phyloP scores from a whole-genome alignment of 1,140 invertebrate genomes.

The Hypothenemus hampei region DNA sequence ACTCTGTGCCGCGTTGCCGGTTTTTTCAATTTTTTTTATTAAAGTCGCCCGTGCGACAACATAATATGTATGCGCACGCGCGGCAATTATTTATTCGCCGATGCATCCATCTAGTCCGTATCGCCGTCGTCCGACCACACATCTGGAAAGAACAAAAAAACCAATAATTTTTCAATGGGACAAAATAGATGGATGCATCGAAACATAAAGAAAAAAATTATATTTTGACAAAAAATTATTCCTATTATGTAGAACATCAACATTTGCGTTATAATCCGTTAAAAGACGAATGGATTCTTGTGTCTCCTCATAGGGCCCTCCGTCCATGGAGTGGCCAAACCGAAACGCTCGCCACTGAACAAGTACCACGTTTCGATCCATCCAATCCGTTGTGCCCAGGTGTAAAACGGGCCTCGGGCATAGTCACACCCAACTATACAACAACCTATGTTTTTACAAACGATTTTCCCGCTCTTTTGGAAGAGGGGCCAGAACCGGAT shows the following conservation, averaged over 20 bases:
- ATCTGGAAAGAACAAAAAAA: constrained; percentile 19
- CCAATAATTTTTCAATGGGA: constrained; percentile 5
- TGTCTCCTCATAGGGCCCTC: constrained; percentile 89
- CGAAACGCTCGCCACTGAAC: constrained; percentile 56
- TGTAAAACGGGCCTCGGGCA: constrained; percentile 74
- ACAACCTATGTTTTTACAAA: constrained; percentile 91
- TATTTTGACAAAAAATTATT: not conserved
- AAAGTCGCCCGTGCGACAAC: too few relatives aligned
- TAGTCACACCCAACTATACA: constrained; percentile 80
- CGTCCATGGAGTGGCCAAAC: constrained; percentile 92
- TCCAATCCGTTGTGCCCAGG: constrained; percentile 82
- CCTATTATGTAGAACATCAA: constrained; percentile 81
- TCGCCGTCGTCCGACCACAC: constrained; percentile 1
- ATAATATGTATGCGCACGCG: too few relatives aligned
- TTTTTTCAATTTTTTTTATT: too few relatives aligned
- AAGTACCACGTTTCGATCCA: constrained; percentile 43
- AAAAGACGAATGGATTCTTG: constrained; percentile 90
- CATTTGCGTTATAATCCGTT: constrained; percentile 91
- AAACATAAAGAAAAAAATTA: not conserved
- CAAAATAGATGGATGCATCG: constrained; percentile 13
- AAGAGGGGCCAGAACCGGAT: constrained; percentile 70
- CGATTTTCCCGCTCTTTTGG: constrained; percentile 91
- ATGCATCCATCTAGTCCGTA: constrained; percentile 16
- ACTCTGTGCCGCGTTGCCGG: too few relatives aligned
- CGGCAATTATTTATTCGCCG: constrained; percentile 11